Percentiles rank a stretch among this genome's conserved stretches.
Evolutionary conservation across 2,797 vertebrate species (phyloP).

Genomic region (Urosaurus nigricauda): DNA sequence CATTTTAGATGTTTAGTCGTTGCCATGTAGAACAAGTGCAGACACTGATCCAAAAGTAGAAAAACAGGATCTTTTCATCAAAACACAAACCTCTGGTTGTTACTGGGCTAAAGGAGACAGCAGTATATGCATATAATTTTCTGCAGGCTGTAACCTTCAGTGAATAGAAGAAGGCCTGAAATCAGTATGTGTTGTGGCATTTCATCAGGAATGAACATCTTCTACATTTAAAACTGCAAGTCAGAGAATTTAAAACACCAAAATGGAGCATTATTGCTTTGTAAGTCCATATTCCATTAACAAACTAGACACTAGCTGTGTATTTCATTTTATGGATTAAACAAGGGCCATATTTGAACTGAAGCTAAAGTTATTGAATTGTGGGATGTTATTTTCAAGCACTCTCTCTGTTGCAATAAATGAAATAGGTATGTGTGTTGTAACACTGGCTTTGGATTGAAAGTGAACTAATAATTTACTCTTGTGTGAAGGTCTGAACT

Average conservation of each 20-base stretch:
- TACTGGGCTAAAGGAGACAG: slow-evolving; percentile 7
- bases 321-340: too few relatives aligned
- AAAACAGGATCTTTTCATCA: background rate
- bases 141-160: background rate
- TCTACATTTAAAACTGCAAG: too few relatives aligned
- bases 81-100: background rate
- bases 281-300: too few relatives aligned
- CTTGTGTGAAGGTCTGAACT: background rate
- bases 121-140: background rate
- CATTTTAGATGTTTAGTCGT: background rate
- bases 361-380: too few relatives aligned
- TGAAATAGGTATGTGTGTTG: background rate
- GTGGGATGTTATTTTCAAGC: too few relatives aligned
- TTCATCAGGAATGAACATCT: background rate
- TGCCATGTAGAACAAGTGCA: background rate
- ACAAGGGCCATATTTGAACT: too few relatives aligned
- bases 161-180: slow-evolving; percentile 20
- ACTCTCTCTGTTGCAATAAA: background rate
- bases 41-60: slow-evolving; percentile 13
- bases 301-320: too few relatives aligned
- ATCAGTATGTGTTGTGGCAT: background rate
- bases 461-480: background rate
- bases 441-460: background rate
- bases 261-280: too few relatives aligned
- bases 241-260: too few relatives aligned